Percentiles rank a stretch among this genome's conserved stretches.
phyloP scores from a whole-genome alignment of 2,797 vertebrate genomes.

The Cuculus canorus region DNA sequence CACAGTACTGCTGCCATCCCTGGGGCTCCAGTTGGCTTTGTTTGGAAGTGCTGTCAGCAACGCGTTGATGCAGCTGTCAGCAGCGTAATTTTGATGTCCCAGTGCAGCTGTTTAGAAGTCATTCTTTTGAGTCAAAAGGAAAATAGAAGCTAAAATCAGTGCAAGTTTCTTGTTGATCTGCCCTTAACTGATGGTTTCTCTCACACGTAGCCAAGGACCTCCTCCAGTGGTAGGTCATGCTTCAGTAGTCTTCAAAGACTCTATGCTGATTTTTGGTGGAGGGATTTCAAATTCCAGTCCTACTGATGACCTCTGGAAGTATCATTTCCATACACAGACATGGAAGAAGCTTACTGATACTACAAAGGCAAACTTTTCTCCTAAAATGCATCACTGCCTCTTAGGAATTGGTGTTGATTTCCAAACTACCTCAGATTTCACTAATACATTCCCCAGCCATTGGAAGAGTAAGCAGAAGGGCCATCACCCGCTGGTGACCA shows the following conservation, averaged over 20 bases:
- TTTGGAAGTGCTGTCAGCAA: not conserved
- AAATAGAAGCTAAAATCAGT: not conserved
- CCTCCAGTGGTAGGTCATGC: slow-evolving; percentile 85
- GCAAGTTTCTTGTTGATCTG: not conserved
- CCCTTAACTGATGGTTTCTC: slow-evolving; percentile 22
- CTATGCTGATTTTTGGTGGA: slow-evolving; percentile 87
- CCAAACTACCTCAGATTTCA: not conserved
- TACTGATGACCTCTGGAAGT: slow-evolving; percentile 81
- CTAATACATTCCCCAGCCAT: not conserved
- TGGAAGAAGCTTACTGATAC: slow-evolving; percentile 79
- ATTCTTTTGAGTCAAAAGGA: not conserved
- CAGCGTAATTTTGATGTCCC: not conserved
- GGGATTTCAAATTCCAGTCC: slow-evolving; percentile 73
- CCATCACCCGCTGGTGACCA: slow-evolving; percentile 64
- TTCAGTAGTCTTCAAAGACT: slow-evolving; percentile 80
- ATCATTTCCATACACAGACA: slow-evolving; percentile 74
- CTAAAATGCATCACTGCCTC: slow-evolving; percentile 84
- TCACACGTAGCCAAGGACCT: slow-evolving; percentile 82
- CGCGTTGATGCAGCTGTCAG: not conserved
- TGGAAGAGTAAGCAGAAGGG: slow-evolving; percentile 31
- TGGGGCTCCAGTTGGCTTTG: not conserved
- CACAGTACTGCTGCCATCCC: not conserved
- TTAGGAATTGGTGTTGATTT: slow-evolving; percentile 80
- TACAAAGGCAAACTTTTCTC: slow-evolving; percentile 66
- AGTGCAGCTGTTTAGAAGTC: not conserved